Evolutionary conservation across 2,113 vertebrate species (phyloP).

Genomic region (Plotosus lineatus): DNA sequence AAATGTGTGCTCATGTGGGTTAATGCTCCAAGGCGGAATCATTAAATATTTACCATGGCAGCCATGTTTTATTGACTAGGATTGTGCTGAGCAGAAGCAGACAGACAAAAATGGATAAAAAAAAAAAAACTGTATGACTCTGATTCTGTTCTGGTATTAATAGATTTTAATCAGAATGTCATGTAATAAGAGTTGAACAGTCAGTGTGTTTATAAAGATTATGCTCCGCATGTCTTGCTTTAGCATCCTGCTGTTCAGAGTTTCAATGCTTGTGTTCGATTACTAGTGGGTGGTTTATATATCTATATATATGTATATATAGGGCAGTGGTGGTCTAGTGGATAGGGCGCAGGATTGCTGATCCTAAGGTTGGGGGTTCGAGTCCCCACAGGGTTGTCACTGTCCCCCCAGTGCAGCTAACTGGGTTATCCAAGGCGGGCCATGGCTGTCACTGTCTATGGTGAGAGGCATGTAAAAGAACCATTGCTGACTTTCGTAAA

Average conservation of each 20-base stretch:
- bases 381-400: too few species aligned
- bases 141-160: background rate
- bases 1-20: slow-evolving; percentile 74
- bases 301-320: too few species aligned
- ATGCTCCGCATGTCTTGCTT: background rate
- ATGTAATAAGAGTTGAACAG: background rate
- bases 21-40: slow-evolving; percentile 72
- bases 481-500: too few species aligned
- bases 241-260: background rate
- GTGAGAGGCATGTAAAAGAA: too few species aligned
- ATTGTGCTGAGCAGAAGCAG: slow-evolving; percentile 52
- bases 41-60: slow-evolving; percentile 73
- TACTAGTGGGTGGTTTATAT: background rate
- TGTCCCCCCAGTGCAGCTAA: too few species aligned
- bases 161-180: background rate
- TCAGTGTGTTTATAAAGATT: background rate
- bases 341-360: too few species aligned
- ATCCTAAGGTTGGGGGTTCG: too few species aligned
- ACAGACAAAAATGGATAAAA: slow-evolving; percentile 57
- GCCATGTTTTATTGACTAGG: slow-evolving; percentile 74
- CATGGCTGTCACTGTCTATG: too few species aligned
- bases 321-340: too few species aligned
- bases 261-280: background rate
- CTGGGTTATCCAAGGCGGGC: too few species aligned
- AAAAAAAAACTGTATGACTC: slow-evolving; percentile 30